A percentile compares a stretch with the other conserved stretches of the same genome.
Conservation (phyloP, 1,140 invertebrate species). For the Heliconius congener region DNA sequence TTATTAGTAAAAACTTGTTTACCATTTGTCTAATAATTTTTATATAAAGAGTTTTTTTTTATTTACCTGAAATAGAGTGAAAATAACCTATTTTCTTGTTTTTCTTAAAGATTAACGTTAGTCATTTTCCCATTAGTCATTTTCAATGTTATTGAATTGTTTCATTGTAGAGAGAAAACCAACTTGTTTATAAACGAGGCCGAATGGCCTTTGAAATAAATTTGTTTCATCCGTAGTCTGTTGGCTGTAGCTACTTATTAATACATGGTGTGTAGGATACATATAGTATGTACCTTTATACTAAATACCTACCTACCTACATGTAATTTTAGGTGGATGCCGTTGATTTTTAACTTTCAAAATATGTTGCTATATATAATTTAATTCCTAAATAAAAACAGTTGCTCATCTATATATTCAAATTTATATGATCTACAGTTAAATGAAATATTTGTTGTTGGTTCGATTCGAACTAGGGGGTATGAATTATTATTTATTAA, state of each 20-base stretch:
- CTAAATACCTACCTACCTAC: background rate
- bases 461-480: too few relatives aligned
- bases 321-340: background rate
- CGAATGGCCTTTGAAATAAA: background rate
- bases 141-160: background rate
- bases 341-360: background rate
- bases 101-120: background rate
- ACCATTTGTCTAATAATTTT: too few relatives aligned
- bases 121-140: background rate
- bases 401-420: background rate
- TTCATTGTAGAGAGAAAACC: background rate
- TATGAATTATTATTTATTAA: too few relatives aligned
- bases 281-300: too few relatives aligned
- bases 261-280: background rate
- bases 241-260: background rate
- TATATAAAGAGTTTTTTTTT: too few relatives aligned
- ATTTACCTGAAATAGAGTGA: too few relatives aligned
- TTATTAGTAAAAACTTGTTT: too few relatives aligned
- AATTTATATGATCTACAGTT: too few relatives aligned
- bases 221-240: slow-evolving; percentile 15
- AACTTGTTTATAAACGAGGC: background rate
- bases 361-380: background rate
- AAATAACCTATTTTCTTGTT: too few relatives aligned
- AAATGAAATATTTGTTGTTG: too few relatives aligned
- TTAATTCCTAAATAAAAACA: background rate